Conservation (phyloP, 2,113 vertebrate species). For the Stomatorhinus ivindoensis region DNA sequence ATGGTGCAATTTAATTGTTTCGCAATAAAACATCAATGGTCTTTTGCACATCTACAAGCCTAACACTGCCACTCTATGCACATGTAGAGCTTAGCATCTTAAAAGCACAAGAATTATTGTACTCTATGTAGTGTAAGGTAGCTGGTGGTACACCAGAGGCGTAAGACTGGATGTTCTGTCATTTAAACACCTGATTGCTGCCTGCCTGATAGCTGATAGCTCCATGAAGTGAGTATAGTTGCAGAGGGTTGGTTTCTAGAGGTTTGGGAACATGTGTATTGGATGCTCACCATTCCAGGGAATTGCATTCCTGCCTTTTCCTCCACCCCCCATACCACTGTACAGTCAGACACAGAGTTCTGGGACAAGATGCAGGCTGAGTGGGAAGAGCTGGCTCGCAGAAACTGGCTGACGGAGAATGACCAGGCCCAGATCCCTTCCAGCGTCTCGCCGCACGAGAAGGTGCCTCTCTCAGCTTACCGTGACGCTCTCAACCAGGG, state of each 20-base stretch:
- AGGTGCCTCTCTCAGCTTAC: slow-evolving; percentile 58
- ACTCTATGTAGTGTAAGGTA: neutral
- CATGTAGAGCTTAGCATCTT: neutral
- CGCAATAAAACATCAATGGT: neutral
- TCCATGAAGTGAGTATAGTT: neutral
- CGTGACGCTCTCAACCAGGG: neutral
- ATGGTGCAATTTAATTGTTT: neutral
- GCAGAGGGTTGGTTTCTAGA: neutral
- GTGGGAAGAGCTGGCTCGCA: slow-evolving; percentile 95
- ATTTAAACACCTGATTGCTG: neutral
- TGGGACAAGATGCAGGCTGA: slow-evolving; percentile 99
- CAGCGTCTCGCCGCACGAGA: slow-evolving; percentile 82
- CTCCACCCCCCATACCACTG: neutral
- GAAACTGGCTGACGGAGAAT: slow-evolving; percentile 94
- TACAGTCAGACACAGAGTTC: slow-evolving; percentile 94
- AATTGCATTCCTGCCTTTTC: neutral
- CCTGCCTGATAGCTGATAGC: neutral
- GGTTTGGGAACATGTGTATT: neutral
- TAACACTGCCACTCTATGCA: neutral
- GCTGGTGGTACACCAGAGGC: neutral
- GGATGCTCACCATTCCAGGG: neutral
- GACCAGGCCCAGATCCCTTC: slow-evolving; percentile 72
- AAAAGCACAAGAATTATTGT: neutral
- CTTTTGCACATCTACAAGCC: neutral
- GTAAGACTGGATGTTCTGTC: neutral